These are phyloP conservation scores for Chymomyza amoena DNA, from an alignment of 2,888 invertebrate genomes.

Conservation along the genomic window DNA sequence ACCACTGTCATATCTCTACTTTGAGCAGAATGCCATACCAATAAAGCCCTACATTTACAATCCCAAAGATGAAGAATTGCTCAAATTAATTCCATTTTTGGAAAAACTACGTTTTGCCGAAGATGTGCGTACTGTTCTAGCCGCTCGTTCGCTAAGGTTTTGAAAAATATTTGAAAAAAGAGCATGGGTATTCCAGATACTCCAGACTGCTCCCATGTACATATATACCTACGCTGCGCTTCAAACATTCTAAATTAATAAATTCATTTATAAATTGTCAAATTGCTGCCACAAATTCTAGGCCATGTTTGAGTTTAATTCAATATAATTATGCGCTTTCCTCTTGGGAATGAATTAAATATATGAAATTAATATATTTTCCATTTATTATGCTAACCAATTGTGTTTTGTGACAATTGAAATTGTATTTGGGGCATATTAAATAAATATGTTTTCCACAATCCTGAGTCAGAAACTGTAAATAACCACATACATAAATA, in stretches of 20 bases:
- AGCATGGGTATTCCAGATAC: neutral
- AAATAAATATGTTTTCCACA: neutral
- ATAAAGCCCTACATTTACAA: neutral
- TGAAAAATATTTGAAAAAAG: neutral
- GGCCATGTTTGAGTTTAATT: neutral
- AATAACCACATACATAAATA: too few relatives aligned
- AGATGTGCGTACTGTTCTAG: neutral
- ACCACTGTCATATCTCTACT: neutral
- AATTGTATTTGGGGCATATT: conserved; percentile 1
- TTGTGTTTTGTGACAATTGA: conserved; percentile 9
- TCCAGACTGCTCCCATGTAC: too few relatives aligned
- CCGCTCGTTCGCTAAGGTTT: neutral
- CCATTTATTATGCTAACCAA: neutral
- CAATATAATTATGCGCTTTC: neutral
- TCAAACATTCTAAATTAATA: neutral
- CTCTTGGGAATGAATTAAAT: neutral
- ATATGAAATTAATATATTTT: neutral
- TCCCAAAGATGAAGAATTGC: neutral
- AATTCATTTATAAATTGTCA: neutral
- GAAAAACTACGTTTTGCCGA: neutral
- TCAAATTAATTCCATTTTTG: neutral
- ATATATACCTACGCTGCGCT: neutral
- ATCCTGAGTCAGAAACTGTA: neutral
- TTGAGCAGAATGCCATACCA: neutral
- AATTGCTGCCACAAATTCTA: neutral